phyloP scores from a whole-genome alignment of 2,113 vertebrate genomes.

The Nesospiza acunhae region DNA sequence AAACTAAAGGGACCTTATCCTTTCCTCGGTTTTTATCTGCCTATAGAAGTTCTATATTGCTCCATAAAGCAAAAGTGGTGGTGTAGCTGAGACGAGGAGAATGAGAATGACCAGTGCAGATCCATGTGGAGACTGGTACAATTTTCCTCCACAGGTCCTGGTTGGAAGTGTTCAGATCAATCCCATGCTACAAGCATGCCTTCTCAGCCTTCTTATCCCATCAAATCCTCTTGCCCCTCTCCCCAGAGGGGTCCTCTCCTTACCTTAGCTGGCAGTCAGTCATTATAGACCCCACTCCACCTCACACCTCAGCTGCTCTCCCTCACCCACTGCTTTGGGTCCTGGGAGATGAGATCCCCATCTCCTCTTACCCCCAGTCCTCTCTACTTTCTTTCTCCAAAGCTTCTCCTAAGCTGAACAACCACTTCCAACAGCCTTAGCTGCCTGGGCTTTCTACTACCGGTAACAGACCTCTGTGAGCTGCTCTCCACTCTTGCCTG shows the following conservation, averaged over 20 bases:
- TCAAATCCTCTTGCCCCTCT: background rate
- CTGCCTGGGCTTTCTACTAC: background rate
- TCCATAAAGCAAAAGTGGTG: background rate
- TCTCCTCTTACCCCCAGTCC: background rate
- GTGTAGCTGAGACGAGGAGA: background rate
- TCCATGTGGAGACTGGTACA: fast-evolving
- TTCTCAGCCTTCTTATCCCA: background rate
- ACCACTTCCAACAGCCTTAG: background rate
- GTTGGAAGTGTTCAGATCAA: background rate
- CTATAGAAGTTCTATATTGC: background rate
- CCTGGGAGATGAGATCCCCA: background rate
- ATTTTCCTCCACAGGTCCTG: background rate
- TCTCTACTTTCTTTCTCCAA: background rate
- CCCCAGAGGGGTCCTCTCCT: background rate
- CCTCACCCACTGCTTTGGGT: background rate
- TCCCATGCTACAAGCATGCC: background rate
- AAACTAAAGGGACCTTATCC: background rate
- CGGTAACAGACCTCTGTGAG: background rate
- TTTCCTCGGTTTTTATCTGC: background rate
- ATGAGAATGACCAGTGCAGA: background rate
- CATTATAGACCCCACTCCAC: background rate
- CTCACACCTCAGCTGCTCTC: background rate
- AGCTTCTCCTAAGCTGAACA: background rate
- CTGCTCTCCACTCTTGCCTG: background rate
- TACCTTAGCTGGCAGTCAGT: background rate